phyloP scores from a whole-genome alignment of 2,888 invertebrate genomes.

The Oligia latruncula region DNA sequence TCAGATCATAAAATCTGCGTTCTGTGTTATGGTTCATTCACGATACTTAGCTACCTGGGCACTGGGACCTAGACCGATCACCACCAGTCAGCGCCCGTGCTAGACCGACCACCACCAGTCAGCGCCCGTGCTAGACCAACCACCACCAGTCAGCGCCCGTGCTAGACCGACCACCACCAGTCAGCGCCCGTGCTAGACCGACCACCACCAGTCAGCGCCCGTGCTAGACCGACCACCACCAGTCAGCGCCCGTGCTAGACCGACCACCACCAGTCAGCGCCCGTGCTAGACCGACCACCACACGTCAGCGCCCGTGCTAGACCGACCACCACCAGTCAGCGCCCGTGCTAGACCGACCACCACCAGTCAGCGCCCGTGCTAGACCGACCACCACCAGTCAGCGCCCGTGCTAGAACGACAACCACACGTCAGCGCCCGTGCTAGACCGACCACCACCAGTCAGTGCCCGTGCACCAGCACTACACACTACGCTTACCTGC shows the following conservation, averaged over 20 bases:
- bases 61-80: neutral
- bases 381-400: no score
- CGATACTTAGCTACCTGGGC: no score
- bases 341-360: no score
- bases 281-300: neutral
- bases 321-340: neutral
- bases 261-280: neutral
- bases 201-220: neutral
- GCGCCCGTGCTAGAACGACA: no score
- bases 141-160: neutral
- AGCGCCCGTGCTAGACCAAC: neutral
- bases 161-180: no score
- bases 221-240: no score
- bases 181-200: neutral
- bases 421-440: no score
- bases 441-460: no score
- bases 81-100: neutral
- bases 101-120: no score
- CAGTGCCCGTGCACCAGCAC: neutral
- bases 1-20: no score
- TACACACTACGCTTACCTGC: neutral
- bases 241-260: neutral
- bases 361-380: neutral
- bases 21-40: neutral
- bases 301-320: no score